These are phyloP conservation scores for Tenthredo amoena DNA, from an alignment of 2,888 invertebrate genomes.

Conservation along the genomic window DNA sequence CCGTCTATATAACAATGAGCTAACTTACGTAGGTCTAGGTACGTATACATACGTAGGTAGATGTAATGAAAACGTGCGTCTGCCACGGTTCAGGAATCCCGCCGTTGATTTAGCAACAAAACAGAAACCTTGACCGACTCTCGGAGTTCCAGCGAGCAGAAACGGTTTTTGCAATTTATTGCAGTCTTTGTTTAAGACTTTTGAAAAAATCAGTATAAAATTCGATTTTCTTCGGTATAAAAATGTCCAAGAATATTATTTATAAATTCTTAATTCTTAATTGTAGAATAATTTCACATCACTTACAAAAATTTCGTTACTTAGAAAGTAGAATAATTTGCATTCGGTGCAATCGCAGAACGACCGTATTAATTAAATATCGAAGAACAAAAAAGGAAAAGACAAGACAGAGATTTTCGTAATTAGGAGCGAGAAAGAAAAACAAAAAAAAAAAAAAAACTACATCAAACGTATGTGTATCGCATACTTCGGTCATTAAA, in stretches of 20 bases:
- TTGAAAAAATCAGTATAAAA: background rate
- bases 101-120: background rate
- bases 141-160: background rate
- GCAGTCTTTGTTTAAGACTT: background rate
- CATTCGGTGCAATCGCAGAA: background rate
- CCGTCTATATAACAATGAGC: slow-evolving; percentile 1
- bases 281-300: no score
- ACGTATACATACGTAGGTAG: background rate
- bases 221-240: no score
- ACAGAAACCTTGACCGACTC: slow-evolving; percentile 13
- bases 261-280: no score
- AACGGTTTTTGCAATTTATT: background rate
- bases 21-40: background rate
- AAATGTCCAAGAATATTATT: no score
- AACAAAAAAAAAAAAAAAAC: background rate
- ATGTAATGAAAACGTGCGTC: background rate
- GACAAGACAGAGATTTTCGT: background rate
- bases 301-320: no score
- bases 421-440: background rate
- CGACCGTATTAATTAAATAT: background rate
- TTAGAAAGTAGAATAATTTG: background rate
- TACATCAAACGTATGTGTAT: background rate
- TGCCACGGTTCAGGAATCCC: slow-evolving; percentile 5
- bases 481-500: background rate
- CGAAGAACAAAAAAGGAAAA: background rate